These are phyloP conservation scores for Acronicta alni DNA, from an alignment of 2,888 invertebrate species.

Conservation along the genomic window DNA sequence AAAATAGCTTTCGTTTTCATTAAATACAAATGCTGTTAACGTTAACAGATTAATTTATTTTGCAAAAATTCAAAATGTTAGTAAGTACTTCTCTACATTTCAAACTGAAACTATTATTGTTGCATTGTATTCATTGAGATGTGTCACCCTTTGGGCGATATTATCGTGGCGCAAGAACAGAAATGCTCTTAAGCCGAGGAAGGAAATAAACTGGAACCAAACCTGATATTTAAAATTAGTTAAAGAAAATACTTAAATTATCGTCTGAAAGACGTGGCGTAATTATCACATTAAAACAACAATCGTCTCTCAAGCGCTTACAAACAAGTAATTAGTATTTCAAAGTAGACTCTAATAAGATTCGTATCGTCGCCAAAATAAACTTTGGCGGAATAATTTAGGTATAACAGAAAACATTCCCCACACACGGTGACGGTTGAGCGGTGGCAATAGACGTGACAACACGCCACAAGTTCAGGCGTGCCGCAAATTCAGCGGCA, in stretches of 20 bases:
- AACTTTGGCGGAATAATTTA: constrained; percentile 41
- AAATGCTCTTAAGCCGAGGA: no score
- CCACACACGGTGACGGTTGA: constrained; percentile 56
- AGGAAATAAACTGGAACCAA: no score
- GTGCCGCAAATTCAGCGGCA: constrained; percentile 88
- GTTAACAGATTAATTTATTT: neutral
- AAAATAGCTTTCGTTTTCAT: neutral
- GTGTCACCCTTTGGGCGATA: no score
- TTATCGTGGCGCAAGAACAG: no score
- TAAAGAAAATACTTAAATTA: constrained; percentile 14
- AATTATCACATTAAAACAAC: constrained; percentile 43
- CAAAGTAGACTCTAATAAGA: constrained; percentile 59
- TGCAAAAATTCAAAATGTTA: constrained; percentile 1
- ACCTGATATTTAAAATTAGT: constrained; percentile 19
- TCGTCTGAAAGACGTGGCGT: constrained; percentile 21
- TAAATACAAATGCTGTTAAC: neutral
- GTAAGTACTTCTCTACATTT: neutral
- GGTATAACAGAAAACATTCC: constrained; percentile 60
- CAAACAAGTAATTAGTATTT: constrained; percentile 43
- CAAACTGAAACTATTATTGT: constrained; percentile 30
- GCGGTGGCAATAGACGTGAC: constrained; percentile 80
- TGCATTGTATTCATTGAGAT: constrained; percentile 12
- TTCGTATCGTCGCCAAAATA: constrained; percentile 51
- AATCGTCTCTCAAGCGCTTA: constrained; percentile 23
- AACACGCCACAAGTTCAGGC: constrained; percentile 84